Conservation (phyloP, 2,113 vertebrate species). For the Charina bottae region DNA sequence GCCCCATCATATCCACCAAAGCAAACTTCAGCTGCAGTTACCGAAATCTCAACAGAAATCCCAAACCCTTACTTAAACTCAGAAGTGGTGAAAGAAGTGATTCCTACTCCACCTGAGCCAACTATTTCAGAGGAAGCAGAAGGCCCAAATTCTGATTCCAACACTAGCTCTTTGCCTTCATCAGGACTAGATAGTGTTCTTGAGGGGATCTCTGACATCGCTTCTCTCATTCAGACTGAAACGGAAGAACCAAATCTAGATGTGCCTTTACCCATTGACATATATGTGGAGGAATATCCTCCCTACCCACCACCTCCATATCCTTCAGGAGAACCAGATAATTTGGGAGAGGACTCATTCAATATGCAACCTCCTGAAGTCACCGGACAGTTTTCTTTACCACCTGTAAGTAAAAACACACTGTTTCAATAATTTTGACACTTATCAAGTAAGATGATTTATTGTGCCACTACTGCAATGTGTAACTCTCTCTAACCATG, state of each 20-base stretch:
- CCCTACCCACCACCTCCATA: constrained; percentile 97
- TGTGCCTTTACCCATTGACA: constrained; percentile 77
- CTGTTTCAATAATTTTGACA: neutral
- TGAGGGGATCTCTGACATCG: constrained; percentile 63
- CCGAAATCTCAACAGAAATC: constrained; percentile 69
- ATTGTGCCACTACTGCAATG: accelerated
- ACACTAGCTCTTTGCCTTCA: constrained; percentile 71
- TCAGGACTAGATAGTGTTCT: constrained; percentile 76
- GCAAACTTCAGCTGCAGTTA: constrained; percentile 54
- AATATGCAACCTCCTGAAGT: constrained; percentile 93
- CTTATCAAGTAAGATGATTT: neutral
- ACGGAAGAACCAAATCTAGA: constrained; percentile 66
- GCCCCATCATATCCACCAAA: constrained; percentile 76
- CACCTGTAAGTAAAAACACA: constrained; percentile 82
- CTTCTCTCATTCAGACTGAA: constrained; percentile 40
- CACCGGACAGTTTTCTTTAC: constrained; percentile 90
- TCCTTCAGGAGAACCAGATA: constrained; percentile 87
- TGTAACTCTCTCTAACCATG: neutral
- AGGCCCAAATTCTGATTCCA: constrained; percentile 59
- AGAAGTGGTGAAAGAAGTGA: constrained; percentile 64
- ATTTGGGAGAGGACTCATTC: constrained; percentile 82
- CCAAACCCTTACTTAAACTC: constrained; percentile 70
- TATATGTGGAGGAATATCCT: constrained; percentile 92
- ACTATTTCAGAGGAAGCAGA: constrained; percentile 65
- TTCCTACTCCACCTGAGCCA: constrained; percentile 57